Evolutionary conservation across 2,113 vertebrate genomes (phyloP), one percentile per base, ranked within the genome.

Genomic region (Chitala chitala): DNA sequence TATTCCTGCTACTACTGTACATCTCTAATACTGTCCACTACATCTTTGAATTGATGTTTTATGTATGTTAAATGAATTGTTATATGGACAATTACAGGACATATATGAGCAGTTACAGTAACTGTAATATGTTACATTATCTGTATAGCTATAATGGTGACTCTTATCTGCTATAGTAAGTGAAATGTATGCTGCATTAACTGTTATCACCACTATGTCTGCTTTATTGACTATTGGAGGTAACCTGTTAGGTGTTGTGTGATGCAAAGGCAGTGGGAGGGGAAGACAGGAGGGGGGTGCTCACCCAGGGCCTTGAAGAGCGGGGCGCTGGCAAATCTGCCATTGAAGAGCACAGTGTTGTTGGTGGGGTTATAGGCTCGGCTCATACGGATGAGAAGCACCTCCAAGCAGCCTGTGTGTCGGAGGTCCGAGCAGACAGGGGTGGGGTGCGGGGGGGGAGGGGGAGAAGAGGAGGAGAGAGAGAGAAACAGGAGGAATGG

Each of bases 231-330:
- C n/a, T n/a, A n/a, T n/a, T n/a, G n/a, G n/a, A n/a, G n/a, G n/a
- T n/a, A n/a, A n/a, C n/a, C n/a, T n/a, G n/a, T n/a, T n/a, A n/a
- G n/a, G n/a, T n/a, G n/a, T n/a, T n/a, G n/a, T n/a, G n/a, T n/a
- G n/a, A n/a, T n/a, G n/a, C n/a, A n/a, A n/a, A n/a, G n/a, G n/a
- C n/a, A n/a, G n/a, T n/a, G 29, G 13, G 29, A 22, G 8, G 24
- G 64, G 10, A 38, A 8, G 42, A 12, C 15, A 7, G 10, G 7
- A 22, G 29, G 17, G 4, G 22, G 40, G 7, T 17, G 85, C 93
- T 92, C 85, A 96, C 94, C 94, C 0, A 96, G 91, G 0, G 94
- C 87, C 84, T 94, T 94, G 82, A 96, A 96, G 80, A 95, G 84
- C 77, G 93, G 93, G 58, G 89, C 54, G 8, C 89, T 82, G 0